Evolutionary conservation across 2,888 invertebrate genomes (phyloP), one percentile per base, ranked within the genome.

Genomic region (Acanthoscelides obtectus): DNA sequence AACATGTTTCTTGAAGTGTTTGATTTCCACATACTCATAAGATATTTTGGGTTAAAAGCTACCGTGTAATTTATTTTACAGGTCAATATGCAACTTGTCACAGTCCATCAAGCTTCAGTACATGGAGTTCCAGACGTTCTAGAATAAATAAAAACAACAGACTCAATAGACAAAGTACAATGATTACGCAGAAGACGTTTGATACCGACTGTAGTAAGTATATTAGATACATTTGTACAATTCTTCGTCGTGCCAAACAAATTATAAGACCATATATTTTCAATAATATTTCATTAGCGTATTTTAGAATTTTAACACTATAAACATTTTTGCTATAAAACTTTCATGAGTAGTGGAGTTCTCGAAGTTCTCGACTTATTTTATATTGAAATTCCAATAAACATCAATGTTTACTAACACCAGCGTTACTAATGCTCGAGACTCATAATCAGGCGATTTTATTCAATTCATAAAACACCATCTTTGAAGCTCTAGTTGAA

Each of bases 31-130:
- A n/a, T n/a, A n/a, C n/a, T n/a, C n/a, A n/a, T n/a, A n/a, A n/a
- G n/a, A n/a, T n/a, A n/a, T n/a, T n/a, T n/a, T n/a, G n/a, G n/a
- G n/a, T n/a, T n/a, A n/a, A n/a, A n/a, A n/a, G n/a, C n/a, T n/a
- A n/a, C n/a, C n/a, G n/a, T n/a, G n/a, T n/a, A n/a, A 70, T 70
- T 72, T 66, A 70, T 68, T 69, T 79, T 80, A 66, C 76, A 83
- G 84, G 80, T n/a, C 82, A 81, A 73, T 84, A 81, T 76, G 83
- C 83, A n/a, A 81, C 80, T 75, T 88, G 88, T 80, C 88, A 88
- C 66, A 88, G 88, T 79, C 86, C 88, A 45, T 84, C 83, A 75
- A 88, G 87, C 77, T 89, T 88, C 83, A 89, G 87, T 81, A 89
- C 89, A 65, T 81, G 88, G 76, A 89, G 88, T 79, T 89, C 88